phyloP scores from a whole-genome alignment of 1,140 invertebrate genomes.

The Ganaspis sp. region DNA sequence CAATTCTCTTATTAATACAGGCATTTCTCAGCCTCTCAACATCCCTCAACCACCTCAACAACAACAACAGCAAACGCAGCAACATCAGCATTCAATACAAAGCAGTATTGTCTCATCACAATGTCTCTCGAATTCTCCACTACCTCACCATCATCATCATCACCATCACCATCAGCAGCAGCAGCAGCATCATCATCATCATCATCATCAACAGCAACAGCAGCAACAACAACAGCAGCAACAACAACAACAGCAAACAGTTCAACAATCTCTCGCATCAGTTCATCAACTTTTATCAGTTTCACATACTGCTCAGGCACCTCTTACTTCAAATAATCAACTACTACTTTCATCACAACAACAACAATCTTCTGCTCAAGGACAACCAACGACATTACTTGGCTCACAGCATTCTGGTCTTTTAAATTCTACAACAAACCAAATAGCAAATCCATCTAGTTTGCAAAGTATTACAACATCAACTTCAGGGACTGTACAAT shows the following conservation, averaged over 20 bases:
- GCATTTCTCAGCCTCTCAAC: slow-evolving; percentile 67
- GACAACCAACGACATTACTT: slow-evolving; percentile 52
- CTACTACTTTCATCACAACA: slow-evolving; percentile 42
- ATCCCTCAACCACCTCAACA: slow-evolving; percentile 71
- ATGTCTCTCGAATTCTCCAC: slow-evolving; percentile 14
- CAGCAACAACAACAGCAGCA: slow-evolving; percentile 64
- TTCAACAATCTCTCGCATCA: slow-evolving; percentile 73
- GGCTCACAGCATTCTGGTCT: slow-evolving; percentile 62
- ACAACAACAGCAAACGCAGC: slow-evolving; percentile 66
- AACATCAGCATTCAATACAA: slow-evolving; percentile 42
- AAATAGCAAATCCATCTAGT: slow-evolving; percentile 62
- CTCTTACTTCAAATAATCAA: not conserved
- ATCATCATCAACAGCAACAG: slow-evolving; percentile 64
- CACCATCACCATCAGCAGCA: slow-evolving; percentile 72
- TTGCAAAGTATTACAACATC: slow-evolving; percentile 54
- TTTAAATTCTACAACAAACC: slow-evolving; percentile 59
- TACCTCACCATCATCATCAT: slow-evolving; percentile 58
- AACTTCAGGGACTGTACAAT: slow-evolving; percentile 59
- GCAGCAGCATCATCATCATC: slow-evolving; percentile 61
- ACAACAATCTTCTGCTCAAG: slow-evolving; percentile 46
- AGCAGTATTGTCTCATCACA: slow-evolving; percentile 12
- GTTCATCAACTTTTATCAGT: slow-evolving; percentile 49
- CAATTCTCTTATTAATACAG: slow-evolving; percentile 61
- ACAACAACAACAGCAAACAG: slow-evolving; percentile 54
- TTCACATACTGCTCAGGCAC: slow-evolving; percentile 55